These are phyloP conservation scores for Lordiphosa andalusiaca DNA, from an alignment of 2,888 invertebrate species.

Conservation along the genomic window DNA sequence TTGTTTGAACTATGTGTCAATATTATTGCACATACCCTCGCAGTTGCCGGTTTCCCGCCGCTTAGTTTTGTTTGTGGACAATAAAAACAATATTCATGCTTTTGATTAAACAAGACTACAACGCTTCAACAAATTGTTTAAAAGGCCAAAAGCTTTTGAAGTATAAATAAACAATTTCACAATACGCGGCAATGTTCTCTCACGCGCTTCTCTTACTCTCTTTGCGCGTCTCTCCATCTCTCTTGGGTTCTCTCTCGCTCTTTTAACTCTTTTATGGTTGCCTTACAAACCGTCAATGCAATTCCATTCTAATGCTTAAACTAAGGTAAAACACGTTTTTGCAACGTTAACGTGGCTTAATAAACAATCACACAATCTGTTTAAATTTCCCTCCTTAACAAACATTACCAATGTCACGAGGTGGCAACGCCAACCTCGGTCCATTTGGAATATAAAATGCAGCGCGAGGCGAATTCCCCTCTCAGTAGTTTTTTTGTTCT, in stretches of 20 bases:
- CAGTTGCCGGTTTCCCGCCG: neutral
- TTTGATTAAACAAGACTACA: constrained; percentile 8
- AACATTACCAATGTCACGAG: constrained; percentile 1
- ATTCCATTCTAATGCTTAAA: neutral
- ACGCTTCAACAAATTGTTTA: constrained; percentile 16
- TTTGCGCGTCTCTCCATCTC: constrained; percentile 1
- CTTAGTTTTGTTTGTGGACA: constrained; percentile 1
- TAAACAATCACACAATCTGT: constrained; percentile 11
- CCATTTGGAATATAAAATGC: constrained; percentile 18
- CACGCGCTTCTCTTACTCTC: constrained; percentile 8
- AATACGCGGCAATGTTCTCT: constrained; percentile 43
- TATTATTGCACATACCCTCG: neutral
- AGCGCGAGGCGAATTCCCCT: neutral
- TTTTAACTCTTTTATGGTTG: neutral
- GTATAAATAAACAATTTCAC: constrained; percentile 51
- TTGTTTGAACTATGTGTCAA: no score
- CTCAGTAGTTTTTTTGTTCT: constrained; percentile 28
- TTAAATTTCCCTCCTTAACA: constrained; percentile 4
- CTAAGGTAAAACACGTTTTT: neutral
- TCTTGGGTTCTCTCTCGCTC: constrained; percentile 15
- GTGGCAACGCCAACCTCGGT: constrained; percentile 20
- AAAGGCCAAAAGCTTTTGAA: constrained; percentile 24
- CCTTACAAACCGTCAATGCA: neutral
- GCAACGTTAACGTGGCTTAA: neutral
- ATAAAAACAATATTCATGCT: constrained; percentile 11